Base-by-base conservation (phyloP, 2,113 vertebrate species). In the Odocoileus virginianus region DNA sequence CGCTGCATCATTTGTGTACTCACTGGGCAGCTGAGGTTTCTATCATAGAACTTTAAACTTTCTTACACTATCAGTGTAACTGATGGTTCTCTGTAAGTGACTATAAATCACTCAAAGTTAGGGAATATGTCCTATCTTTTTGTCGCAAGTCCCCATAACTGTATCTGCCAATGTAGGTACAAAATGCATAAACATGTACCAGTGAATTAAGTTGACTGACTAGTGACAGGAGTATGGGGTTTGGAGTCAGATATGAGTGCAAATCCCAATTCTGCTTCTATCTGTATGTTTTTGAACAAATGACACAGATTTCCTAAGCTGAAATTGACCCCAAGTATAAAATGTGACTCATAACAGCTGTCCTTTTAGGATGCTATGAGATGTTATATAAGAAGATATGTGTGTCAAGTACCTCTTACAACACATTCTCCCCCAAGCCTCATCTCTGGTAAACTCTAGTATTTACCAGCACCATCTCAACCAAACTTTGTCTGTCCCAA, bases 261-360 rank as follows among this genome's bases (percentile, higher is more conserved):
- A 93, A 85, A 52, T 57, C 71, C 27, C 33, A 92, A 45, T 60
- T 92, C 43, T 89, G 2, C 7, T 55, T 92, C 67, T 43, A 52
- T 21, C 19, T 33, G 10, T 40, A 11, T 67, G 85, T 85, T 82
- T 94, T 91, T 89, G 28, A 33, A 79, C 30, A 96, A 61, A 92
- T 79, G 58, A 85, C 16, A 74, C 64, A 87, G 16, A 36, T 86
- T 86, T 55, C 54, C 67, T 86, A 83, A 93, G 30, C 36, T 78
- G 52, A 87, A 94, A 96, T 86, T 96, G 33, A 91, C 4, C 28
- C 36, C 43, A 87, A 74, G 54, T 25, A 88, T 92, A 82, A 95
- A 94, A 50, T 43, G 2, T 83, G 45, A 92, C 36, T 33, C 83
- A 28, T n/a, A 67, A 82, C 9, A n/a, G 2, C 14, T 55, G 16